phyloP scores from a whole-genome alignment of 1,140 invertebrate genomes.

The Drosophila ambigua region DNA sequence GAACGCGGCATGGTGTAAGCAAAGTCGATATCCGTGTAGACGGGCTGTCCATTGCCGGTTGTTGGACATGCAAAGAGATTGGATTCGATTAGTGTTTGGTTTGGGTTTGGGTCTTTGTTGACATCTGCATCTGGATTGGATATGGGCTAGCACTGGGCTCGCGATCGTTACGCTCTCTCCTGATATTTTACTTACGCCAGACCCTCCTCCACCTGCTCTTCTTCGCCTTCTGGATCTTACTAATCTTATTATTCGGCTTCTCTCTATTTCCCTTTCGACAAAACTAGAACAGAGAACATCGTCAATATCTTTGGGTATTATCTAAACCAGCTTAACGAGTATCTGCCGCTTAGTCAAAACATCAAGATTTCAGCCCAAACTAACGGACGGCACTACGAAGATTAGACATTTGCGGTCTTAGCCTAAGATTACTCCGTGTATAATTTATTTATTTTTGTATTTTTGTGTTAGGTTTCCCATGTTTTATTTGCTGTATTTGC shows the following conservation, averaged over 20 bases:
- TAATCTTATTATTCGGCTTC: slow-evolving; percentile 60
- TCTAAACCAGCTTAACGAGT: neutral
- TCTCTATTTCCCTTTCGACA: slow-evolving; percentile 79
- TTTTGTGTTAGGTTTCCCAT: neutral
- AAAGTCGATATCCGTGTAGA: slow-evolving; percentile 74
- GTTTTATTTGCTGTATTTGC: too few species aligned
- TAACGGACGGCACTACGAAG: too few species aligned
- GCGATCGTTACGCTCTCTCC: neutral
- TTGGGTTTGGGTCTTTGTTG: neutral
- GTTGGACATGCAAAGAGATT: slow-evolving; percentile 66
- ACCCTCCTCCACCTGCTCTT: slow-evolving; percentile 41
- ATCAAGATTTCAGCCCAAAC: slow-evolving; percentile 4
- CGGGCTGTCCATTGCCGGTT: slow-evolving; percentile 62
- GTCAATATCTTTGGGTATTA: neutral
- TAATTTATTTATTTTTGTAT: slow-evolving; percentile 1
- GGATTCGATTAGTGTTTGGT: slow-evolving; percentile 17
- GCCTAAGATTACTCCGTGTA: slow-evolving; percentile 6
- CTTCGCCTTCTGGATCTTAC: slow-evolving; percentile 63
- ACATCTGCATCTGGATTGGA: neutral
- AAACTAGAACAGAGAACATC: slow-evolving; percentile 68
- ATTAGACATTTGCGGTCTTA: too few species aligned
- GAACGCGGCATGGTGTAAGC: slow-evolving; percentile 77
- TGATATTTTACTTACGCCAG: slow-evolving; percentile 58
- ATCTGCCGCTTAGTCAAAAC: slow-evolving; percentile 46
- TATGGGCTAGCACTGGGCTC: slow-evolving; percentile 27